Evolutionary conservation across 2,113 vertebrate species (phyloP).

Genomic region (human): DNA sequence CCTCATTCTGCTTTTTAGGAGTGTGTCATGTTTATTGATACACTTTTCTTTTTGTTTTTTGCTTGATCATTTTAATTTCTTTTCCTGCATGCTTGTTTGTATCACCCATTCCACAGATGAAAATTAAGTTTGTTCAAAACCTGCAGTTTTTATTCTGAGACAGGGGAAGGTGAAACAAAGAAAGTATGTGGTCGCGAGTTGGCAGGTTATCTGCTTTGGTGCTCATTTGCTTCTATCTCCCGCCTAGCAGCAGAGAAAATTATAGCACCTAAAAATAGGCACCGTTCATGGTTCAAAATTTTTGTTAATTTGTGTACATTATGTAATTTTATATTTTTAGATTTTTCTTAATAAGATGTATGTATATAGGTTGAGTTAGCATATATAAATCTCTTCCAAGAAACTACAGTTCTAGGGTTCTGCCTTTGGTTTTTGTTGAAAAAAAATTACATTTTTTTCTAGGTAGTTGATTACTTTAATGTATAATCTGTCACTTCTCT

Average conservation of each 20-base stretch:
- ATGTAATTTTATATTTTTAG: background rate
- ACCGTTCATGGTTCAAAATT: constrained; percentile 6
- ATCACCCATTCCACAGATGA: constrained; percentile 38
- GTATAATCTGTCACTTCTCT: background rate
- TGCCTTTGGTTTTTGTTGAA: constrained; percentile 1
- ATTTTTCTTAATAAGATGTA: background rate
- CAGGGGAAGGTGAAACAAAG: background rate
- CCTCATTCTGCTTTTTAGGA: constrained; percentile 67
- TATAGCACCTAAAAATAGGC: background rate
- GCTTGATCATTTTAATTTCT: constrained; percentile 59
- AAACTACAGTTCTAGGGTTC: background rate
- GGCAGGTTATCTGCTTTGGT: background rate
- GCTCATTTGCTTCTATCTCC: background rate
- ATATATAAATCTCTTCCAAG: background rate
- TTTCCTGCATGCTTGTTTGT: constrained; percentile 60
- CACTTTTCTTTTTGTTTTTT: constrained; percentile 57
- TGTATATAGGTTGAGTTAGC: background rate
- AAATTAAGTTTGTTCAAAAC: constrained; percentile 54
- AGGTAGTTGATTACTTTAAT: background rate
- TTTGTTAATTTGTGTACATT: constrained; percentile 1
- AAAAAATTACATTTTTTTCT: background rate
- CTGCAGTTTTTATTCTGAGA: constrained; percentile 39
- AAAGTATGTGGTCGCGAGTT: background rate
- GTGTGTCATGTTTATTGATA: constrained; percentile 44
- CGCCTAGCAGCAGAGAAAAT: background rate